Evolutionary conservation across 2,113 vertebrate species (phyloP).

Genomic region (Centrocercus urophasianus): DNA sequence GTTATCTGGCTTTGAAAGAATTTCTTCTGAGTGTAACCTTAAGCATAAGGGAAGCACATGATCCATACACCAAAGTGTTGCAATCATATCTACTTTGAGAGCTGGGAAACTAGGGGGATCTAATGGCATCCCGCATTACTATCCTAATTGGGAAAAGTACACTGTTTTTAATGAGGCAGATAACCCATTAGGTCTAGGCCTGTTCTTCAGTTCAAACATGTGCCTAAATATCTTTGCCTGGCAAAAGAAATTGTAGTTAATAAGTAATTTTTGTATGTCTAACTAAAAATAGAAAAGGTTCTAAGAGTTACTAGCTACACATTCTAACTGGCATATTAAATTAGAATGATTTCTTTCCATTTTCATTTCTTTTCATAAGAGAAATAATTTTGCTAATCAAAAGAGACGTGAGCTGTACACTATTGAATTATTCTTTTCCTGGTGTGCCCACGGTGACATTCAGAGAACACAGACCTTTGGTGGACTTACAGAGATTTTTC

Average conservation of each 20-base stretch:
- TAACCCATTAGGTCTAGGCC: not conserved
- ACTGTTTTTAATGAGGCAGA: not conserved
- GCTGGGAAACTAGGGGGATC: not conserved
- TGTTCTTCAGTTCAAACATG: not conserved
- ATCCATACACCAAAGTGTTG: not conserved
- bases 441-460: not conserved
- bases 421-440: slow-evolving; percentile 5
- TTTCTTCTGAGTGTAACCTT: not conserved
- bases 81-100: not conserved
- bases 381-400: slow-evolving; percentile 13
- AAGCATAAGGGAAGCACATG: not conserved
- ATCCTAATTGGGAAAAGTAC: not conserved
- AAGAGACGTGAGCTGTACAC: not conserved
- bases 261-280: not conserved
- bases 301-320: not conserved
- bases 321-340: slow-evolving; percentile 2
- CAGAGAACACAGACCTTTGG: not conserved
- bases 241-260: not conserved
- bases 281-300: not conserved
- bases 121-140: not conserved
- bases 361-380: not conserved
- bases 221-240: not conserved
- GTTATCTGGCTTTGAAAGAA: not conserved
- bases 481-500: not conserved
- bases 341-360: not conserved